Conservation (phyloP, 1,140 invertebrate species). For the Varroa destructor region DNA sequence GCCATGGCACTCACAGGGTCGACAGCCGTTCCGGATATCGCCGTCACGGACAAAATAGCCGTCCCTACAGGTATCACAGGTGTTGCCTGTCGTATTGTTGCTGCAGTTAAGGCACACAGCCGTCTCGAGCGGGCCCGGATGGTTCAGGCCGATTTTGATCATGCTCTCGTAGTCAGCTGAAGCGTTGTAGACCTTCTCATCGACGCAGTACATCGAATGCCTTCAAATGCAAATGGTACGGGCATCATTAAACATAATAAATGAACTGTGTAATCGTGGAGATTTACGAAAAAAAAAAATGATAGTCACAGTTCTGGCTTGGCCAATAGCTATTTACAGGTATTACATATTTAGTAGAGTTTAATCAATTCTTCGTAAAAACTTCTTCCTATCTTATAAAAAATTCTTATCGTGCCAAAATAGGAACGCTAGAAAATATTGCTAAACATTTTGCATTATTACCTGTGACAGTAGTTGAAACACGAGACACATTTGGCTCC, state of each 20-base stretch:
- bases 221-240: neutral
- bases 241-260: conserved; percentile 9
- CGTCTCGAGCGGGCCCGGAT: conserved; percentile 39
- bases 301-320: too few species aligned
- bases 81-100: conserved; percentile 66
- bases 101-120: conserved; percentile 71
- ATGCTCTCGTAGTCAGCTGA: conserved; percentile 26
- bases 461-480: conserved; percentile 55
- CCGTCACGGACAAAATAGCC: conserved; percentile 66
- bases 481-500: conserved; percentile 75
- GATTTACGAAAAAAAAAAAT: too few species aligned
- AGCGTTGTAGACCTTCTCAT: neutral
- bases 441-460: conserved; percentile 41
- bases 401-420: too few species aligned
- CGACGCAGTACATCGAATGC: conserved; percentile 21
- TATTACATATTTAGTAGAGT: too few species aligned
- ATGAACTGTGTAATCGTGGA: conserved; percentile 53
- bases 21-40: conserved; percentile 57
- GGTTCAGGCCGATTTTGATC: conserved; percentile 31
- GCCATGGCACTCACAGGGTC: conserved; percentile 78
- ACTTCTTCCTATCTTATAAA: too few species aligned
- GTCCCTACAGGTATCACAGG: conserved; percentile 65
- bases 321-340: too few species aligned
- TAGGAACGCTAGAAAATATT: too few species aligned
- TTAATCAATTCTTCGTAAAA: too few species aligned